These are phyloP conservation scores for Uromys caudimaculatus DNA, from an alignment of 2,797 vertebrate genomes.

Conservation along the genomic window DNA sequence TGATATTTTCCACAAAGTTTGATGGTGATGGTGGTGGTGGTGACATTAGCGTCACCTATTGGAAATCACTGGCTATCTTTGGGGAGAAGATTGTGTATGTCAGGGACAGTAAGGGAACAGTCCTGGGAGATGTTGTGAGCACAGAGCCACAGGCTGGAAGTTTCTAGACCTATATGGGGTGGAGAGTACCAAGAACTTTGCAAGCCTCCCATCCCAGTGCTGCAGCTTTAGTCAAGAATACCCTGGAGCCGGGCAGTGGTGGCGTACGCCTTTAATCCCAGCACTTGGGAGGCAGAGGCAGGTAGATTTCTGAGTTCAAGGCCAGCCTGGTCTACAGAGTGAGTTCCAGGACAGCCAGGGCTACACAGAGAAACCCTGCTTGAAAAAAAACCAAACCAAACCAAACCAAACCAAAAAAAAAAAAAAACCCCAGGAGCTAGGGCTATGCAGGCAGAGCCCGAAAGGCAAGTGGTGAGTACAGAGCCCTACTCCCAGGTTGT, in stretches of 20 bases:
- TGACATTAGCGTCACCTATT: not conserved
- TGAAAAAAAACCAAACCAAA: no score
- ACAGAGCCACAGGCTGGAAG: not conserved
- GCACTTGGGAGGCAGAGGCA: no score
- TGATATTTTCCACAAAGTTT: not conserved
- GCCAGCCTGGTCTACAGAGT: no score
- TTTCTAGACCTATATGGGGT: not conserved
- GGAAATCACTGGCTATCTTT: not conserved
- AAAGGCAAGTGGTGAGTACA: not conserved
- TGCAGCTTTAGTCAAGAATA: not conserved
- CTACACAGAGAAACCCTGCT: no score
- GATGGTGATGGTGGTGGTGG: not conserved
- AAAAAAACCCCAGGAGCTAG: not conserved
- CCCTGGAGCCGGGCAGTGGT: not conserved
- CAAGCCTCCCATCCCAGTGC: not conserved
- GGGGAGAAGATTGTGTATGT: not conserved
- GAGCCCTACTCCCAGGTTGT: accelerated
- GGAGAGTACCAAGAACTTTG: not conserved
- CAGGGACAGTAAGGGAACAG: not conserved
- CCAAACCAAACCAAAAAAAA: no score
- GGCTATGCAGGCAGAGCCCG: not conserved
- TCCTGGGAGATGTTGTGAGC: not conserved
- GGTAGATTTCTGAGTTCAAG: no score
- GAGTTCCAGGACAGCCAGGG: no score
- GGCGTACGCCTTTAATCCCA: no score